Conservation (phyloP, 2,797 vertebrate species). For the Typhlichthys eigenmanni region DNA sequence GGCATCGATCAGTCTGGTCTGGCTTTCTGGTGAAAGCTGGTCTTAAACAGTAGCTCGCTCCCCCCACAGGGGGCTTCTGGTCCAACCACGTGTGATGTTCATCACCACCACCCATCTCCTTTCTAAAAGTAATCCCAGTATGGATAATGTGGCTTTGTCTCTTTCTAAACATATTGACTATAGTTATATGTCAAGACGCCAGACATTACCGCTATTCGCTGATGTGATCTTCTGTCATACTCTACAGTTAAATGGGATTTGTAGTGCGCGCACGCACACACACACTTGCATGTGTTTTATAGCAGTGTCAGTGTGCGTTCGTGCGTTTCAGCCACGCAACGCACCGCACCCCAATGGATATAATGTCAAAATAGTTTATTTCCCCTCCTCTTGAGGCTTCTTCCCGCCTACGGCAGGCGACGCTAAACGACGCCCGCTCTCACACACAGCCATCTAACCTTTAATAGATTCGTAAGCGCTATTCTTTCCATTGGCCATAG, state of each 20-base stretch:
- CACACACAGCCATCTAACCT: conserved; percentile 60
- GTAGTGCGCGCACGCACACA: conserved; percentile 20
- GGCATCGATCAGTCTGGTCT: conserved; percentile 65
- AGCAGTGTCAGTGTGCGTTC: conserved; percentile 16
- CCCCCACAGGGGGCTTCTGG: conserved; percentile 47
- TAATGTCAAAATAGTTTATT: conserved; percentile 18
- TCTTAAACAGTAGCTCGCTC: conserved; percentile 51
- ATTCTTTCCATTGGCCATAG: conserved; percentile 58
- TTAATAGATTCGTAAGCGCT: conserved; percentile 65
- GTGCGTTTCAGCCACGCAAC: background rate
- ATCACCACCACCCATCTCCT: conserved; percentile 57
- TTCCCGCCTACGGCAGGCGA: conserved; percentile 9
- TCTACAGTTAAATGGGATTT: conserved; percentile 58
- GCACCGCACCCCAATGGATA: conserved; percentile 22
- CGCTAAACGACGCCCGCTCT: conserved; percentile 45
- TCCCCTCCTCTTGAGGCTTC: conserved; percentile 7
- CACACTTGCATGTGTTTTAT: conserved; percentile 12
- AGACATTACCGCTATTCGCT: conserved; percentile 34
- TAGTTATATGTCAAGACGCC: conserved; percentile 45
- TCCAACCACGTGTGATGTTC: conserved; percentile 53
- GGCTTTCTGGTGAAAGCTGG: conserved; percentile 46
- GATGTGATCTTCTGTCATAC: conserved; percentile 54
- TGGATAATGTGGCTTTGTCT: conserved; percentile 64
- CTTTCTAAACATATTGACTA: conserved; percentile 56
- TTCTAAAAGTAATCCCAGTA: conserved; percentile 51